Evolutionary conservation across 2,797 vertebrate genomes (phyloP).

Genomic region (Lacerta agilis): DNA sequence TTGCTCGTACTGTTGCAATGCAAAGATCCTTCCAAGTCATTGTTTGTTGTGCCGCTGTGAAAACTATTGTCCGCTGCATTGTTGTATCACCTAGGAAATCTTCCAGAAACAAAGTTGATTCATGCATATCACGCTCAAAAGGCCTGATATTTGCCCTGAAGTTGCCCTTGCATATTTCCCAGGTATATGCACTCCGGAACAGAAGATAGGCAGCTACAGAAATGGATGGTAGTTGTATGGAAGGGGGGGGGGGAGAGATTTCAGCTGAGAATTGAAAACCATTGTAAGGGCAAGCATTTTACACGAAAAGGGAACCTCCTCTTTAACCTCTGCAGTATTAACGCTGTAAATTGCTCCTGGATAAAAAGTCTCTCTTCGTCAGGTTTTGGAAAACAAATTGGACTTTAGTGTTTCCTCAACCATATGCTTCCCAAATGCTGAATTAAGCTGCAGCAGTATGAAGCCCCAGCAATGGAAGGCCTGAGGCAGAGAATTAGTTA

Average conservation of each 20-base stretch:
- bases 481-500: not conserved
- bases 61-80: not conserved
- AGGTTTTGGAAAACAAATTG: not conserved
- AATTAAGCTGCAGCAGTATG: not conserved
- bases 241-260: not conserved
- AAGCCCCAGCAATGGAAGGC: accelerated
- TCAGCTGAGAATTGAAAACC: conserved; percentile 48
- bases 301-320: not conserved
- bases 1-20: accelerated
- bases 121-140: conserved; percentile 41
- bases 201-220: not conserved
- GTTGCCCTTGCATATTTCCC: conserved; percentile 48
- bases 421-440: not conserved
- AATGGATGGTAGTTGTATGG: not conserved
- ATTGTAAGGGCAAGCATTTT: conserved; percentile 55
- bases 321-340: not conserved
- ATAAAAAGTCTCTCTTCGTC: not conserved
- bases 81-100: conserved; percentile 71
- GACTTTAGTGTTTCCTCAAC: not conserved
- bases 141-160: conserved; percentile 58
- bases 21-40: conserved; percentile 15
- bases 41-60: conserved; percentile 29
- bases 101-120: conserved; percentile 60
- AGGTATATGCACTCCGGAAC: conserved; percentile 4
- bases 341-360: not conserved